Evolutionary conservation across 1,140 invertebrate species (phyloP), one percentile per base, ranked within the genome.

Genomic region (Ganaspis sp.): DNA sequence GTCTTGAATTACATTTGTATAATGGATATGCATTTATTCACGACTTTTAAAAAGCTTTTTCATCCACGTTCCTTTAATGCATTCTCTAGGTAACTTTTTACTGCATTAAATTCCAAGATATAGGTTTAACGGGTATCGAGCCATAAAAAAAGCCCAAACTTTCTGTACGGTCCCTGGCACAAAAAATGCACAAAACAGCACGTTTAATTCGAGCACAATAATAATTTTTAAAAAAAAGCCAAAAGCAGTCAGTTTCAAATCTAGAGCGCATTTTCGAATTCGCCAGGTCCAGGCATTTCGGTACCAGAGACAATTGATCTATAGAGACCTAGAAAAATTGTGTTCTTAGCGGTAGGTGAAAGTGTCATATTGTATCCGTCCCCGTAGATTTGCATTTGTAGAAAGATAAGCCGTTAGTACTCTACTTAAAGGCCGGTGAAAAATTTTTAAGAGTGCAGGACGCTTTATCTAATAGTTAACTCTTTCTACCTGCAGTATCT

Each of bases 341-440:
- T 77, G 75, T 78, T 81, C 77, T 79, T 78, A 58, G 73, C 77
- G 81, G 80, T 78, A 83, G 75, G 80, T 84, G 79, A 79, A 86
- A 84, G 87, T 83, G 85, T 91, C 87, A 87, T 87, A 86, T 87
- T 87, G 87, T 88, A 90, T 91, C 89, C 89, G 89, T 90, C 89
- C 89, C 89, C 85, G 83, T 89, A 90, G 85, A 88, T 86, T 87
- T 84, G 83, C 58, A 83, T 85, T 83, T 86, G 84, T 86, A 86
- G 81, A 81, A 85, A 77, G 74, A 85, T 79, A 81, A 85, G 81
- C 85, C 80, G 82, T 88, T 86, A 87, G 87, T 88, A 88, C 87
- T 89, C 88, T 87, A 83, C 85, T 88, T 88, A 85, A 88, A 84
- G 78, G 84, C 84, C 87, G 83, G 78, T 72, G 75, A 84, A 83